These are phyloP conservation scores for Rhysida immarginata DNA, from an alignment of 1,140 invertebrate species.

Conservation along the genomic window DNA sequence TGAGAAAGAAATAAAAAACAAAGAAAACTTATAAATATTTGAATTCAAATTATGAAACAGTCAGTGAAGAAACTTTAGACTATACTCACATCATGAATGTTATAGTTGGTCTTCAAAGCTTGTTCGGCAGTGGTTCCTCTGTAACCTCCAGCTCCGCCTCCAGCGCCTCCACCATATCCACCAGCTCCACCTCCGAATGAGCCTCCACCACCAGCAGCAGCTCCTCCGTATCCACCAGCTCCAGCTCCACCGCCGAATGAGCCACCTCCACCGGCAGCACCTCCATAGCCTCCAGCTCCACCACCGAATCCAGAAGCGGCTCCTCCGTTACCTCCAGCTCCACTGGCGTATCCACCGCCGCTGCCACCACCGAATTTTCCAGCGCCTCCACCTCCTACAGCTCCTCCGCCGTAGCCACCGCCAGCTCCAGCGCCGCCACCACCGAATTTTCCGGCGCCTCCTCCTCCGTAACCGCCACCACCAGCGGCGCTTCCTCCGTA, in stretches of 20 bases:
- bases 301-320: neutral
- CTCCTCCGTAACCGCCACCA: neutral
- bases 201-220: neutral
- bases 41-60: neutral
- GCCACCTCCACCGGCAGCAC: neutral
- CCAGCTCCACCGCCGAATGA: neutral
- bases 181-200: neutral
- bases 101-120: constrained; percentile 2
- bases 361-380: neutral
- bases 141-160: neutral
- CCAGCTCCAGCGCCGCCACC: neutral
- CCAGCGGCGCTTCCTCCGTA: neutral
- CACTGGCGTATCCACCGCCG: neutral
- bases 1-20: neutral
- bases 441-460: neutral
- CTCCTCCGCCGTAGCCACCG: neutral
- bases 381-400: neutral
- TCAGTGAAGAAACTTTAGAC: neutral
- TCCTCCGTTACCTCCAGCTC: neutral
- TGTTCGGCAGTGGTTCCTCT: neutral
- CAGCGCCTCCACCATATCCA: neutral
- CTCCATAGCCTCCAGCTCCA: too few relatives aligned
- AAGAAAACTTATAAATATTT: neutral
- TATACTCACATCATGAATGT: constrained; percentile 7
- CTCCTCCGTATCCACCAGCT: neutral